Conservation (phyloP, 2,797 vertebrate genomes). For the Melanotaenia parkinsoni region DNA sequence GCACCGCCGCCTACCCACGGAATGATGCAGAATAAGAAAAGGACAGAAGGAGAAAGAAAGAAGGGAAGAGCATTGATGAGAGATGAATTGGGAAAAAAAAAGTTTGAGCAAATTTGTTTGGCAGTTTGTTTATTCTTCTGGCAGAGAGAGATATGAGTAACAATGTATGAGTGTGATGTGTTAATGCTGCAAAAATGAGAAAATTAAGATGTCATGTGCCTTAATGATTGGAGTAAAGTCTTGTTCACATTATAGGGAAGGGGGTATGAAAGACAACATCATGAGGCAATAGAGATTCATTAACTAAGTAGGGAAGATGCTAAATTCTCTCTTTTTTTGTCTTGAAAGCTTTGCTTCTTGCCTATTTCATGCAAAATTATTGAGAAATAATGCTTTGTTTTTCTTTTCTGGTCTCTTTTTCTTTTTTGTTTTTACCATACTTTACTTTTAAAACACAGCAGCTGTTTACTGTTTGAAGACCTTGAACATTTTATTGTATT, state of each 20-base stretch:
- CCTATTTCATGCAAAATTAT: conserved; percentile 19
- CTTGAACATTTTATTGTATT: background rate
- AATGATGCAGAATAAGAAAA: conserved; percentile 58
- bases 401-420: background rate
- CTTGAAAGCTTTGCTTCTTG: conserved; percentile 17
- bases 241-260: conserved; percentile 1
- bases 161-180: conserved; percentile 23
- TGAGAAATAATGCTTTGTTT: background rate
- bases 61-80: conserved; percentile 44
- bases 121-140: conserved; percentile 50
- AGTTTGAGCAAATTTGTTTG: conserved; percentile 51
- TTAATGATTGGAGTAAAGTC: conserved; percentile 16
- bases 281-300: conserved; percentile 3
- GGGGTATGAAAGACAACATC: conserved; percentile 12
- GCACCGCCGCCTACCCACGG: conserved; percentile 56
- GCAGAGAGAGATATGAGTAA: conserved; percentile 15
- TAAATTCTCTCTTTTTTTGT: background rate
- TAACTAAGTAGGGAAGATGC: conserved; percentile 4
- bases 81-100: conserved; percentile 27
- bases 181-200: conserved; percentile 6
- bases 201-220: conserved; percentile 1
- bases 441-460: background rate
- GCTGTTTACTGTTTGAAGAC: background rate
- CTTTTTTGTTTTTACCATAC: background rate
- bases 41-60: conserved; percentile 36